Evolutionary conservation across 2,113 vertebrate genomes (phyloP).

Genomic region (Electrona antarctica): DNA sequence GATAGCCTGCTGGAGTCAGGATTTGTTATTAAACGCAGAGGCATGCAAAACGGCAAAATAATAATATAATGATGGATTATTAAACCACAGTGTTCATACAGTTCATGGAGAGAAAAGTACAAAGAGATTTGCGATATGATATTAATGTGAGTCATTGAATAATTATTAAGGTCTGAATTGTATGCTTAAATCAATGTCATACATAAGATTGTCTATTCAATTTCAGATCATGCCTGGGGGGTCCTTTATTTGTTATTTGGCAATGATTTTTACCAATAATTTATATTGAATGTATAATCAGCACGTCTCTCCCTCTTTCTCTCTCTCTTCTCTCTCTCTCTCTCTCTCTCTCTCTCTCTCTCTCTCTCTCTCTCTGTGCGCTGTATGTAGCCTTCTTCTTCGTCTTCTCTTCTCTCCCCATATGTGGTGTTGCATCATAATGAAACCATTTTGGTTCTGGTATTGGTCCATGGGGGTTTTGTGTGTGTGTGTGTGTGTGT

Average conservation of each 20-base stretch:
- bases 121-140: not conserved
- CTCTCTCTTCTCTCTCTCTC: not conserved
- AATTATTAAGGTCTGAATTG: not conserved
- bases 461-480: not conserved
- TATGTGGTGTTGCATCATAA: conserved; percentile 35
- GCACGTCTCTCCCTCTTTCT: too few species aligned
- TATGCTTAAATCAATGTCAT: not conserved
- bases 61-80: not conserved
- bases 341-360: not conserved
- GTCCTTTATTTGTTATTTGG: not conserved
- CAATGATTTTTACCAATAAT: conserved; percentile 6
- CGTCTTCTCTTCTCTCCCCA: too few species aligned
- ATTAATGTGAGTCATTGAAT: not conserved
- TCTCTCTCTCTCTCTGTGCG: not conserved
- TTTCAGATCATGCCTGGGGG: not conserved
- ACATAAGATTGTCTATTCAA: too few species aligned
- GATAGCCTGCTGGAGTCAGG: not conserved
- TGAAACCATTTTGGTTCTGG: conserved; percentile 14
- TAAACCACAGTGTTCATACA: not conserved
- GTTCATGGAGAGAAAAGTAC: not conserved
- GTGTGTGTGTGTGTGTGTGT: conserved; percentile 3
- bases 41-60: not conserved
- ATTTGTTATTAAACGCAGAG: not conserved
- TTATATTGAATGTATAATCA: not conserved
- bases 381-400: too few species aligned